These are phyloP conservation scores for Calidris pugnax DNA, from an alignment of 2,113 vertebrate species.

Conservation along the genomic window DNA sequence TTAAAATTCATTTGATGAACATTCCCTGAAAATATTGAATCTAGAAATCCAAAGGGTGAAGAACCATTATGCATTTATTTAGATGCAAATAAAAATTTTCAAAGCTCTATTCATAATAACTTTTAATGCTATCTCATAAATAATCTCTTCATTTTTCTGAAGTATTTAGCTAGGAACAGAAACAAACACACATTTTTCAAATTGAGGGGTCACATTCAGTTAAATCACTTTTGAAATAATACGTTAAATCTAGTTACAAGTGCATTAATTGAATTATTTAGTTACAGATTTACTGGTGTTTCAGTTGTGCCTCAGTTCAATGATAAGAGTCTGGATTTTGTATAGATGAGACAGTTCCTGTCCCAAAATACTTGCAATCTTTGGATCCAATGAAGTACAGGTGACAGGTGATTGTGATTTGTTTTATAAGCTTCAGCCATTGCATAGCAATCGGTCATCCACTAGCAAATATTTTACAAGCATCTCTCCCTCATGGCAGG, in stretches of 20 bases:
- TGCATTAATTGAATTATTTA: background rate
- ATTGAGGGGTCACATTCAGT: background rate
- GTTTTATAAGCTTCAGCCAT: background rate
- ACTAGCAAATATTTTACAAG: background rate
- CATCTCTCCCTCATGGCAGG: background rate
- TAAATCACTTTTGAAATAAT: background rate
- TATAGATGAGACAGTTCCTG: background rate
- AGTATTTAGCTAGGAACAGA: background rate
- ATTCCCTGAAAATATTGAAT: background rate
- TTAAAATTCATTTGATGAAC: background rate
- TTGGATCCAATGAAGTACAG: background rate
- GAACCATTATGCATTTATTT: background rate
- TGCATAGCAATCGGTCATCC: background rate
- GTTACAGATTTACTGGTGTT: background rate
- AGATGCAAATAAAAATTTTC: background rate
- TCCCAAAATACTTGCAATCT: background rate
- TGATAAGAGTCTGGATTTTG: background rate
- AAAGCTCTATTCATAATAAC: background rate
- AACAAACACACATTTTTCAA: background rate
- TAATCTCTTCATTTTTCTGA: background rate
- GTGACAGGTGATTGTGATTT: background rate
- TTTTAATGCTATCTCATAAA: background rate
- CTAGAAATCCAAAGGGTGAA: background rate
- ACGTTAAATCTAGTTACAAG: background rate
- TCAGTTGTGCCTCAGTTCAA: background rate